Evolutionary conservation across 2,888 invertebrate genomes (phyloP).

Genomic region (Melipona bicolor): DNA sequence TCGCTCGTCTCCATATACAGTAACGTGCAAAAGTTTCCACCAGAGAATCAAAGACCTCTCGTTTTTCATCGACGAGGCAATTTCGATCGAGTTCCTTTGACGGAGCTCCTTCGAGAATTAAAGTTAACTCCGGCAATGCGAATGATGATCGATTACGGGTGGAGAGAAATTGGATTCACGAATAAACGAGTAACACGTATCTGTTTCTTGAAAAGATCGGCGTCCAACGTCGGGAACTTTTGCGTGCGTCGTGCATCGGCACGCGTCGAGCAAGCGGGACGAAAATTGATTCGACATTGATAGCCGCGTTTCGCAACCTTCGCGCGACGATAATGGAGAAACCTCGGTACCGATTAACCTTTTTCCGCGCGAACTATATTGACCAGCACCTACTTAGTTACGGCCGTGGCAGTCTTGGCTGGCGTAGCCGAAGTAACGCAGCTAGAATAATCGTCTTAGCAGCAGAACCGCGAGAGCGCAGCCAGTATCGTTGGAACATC

Average conservation of each 20-base stretch:
- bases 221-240: background rate
- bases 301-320: slow-evolving; percentile 43
- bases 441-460: slow-evolving; percentile 67
- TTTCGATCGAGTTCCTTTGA: too few species aligned
- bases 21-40: background rate
- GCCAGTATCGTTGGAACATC: slow-evolving; percentile 76
- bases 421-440: slow-evolving; percentile 33
- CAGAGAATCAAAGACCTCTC: too few species aligned
- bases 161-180: background rate
- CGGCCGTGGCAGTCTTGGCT: slow-evolving; percentile 47
- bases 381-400: slow-evolving; percentile 64
- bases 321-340: slow-evolving; percentile 52
- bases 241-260: background rate
- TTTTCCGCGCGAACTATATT: slow-evolving; percentile 61
- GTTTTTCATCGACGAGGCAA: too few species aligned
- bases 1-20: background rate
- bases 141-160: background rate
- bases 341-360: slow-evolving; percentile 62
- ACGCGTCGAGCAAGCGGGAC: slow-evolving; percentile 12
- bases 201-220: background rate
- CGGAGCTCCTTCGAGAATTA: too few species aligned
- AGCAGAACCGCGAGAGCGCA: slow-evolving; percentile 64
- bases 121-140: background rate
- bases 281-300: slow-evolving; percentile 61
- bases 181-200: too few species aligned